phyloP scores from a whole-genome alignment of 2,888 invertebrate genomes.

The Hypomecis atomaria region DNA sequence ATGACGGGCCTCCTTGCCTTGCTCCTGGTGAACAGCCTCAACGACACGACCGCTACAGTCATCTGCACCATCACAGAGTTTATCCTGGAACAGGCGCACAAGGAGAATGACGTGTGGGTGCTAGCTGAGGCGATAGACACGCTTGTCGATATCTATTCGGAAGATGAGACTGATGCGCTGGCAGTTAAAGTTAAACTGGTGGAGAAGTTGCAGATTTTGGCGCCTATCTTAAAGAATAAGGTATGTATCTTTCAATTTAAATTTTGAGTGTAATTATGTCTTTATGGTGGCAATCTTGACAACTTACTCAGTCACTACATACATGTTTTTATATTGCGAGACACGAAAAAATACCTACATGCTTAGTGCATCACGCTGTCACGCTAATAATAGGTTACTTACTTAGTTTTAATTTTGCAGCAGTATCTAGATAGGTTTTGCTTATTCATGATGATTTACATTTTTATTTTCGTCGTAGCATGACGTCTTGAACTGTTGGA shows the following conservation, averaged over 20 bases:
- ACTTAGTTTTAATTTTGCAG: too few relatives aligned
- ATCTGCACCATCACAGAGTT: slow-evolving; percentile 83
- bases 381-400: too few relatives aligned
- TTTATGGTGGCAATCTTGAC: too few relatives aligned
- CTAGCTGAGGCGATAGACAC: slow-evolving; percentile 90
- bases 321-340: too few relatives aligned
- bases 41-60: slow-evolving; percentile 67
- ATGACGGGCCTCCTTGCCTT: slow-evolving; percentile 85
- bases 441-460: too few relatives aligned
- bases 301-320: too few relatives aligned
- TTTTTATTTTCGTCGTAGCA: too few relatives aligned
- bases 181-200: slow-evolving; percentile 87
- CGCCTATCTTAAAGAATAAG: slow-evolving; percentile 87
- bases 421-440: too few relatives aligned
- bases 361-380: too few relatives aligned
- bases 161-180: slow-evolving; percentile 88
- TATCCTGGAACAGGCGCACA: slow-evolving; percentile 85
- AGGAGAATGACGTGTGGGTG: slow-evolving; percentile 88
- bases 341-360: too few relatives aligned
- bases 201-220: slow-evolving; percentile 83
- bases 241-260: slow-evolving; percentile 67
- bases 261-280: too few relatives aligned
- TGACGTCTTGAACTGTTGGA: too few relatives aligned
- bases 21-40: slow-evolving; percentile 71
- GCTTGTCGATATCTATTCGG: slow-evolving; percentile 90